These are phyloP conservation scores for Reinhardtius hippoglossoides DNA, from an alignment of 2,113 vertebrate genomes.

Conservation along the genomic window DNA sequence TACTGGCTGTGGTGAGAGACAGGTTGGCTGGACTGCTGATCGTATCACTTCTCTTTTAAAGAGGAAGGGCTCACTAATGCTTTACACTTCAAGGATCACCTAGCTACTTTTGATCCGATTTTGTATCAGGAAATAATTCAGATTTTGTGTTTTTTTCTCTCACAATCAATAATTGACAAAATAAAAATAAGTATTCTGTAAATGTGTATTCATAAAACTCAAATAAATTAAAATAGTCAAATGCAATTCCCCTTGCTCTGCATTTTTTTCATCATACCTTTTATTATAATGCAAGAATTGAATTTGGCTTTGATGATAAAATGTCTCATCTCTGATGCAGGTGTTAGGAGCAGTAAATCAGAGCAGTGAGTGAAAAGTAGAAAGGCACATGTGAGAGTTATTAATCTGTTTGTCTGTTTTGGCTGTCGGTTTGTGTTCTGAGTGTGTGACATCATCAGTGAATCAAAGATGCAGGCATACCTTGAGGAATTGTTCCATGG, in stretches of 20 bases:
- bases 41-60: conserved; percentile 15
- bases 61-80: conserved; percentile 11
- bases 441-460: conserved; percentile 82
- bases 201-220: too few species aligned
- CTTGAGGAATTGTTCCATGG: conserved; percentile 88
- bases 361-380: not conserved
- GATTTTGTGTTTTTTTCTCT: not conserved
- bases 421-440: conserved; percentile 23
- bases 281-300: not conserved
- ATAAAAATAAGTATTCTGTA: not conserved
- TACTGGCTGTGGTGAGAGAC: conserved; percentile 10
- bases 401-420: conserved; percentile 32
- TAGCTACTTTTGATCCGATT: not conserved
- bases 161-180: not conserved
- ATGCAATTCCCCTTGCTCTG: too few species aligned
- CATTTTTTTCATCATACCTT: too few species aligned
- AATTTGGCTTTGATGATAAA: not conserved
- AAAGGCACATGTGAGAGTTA: not conserved
- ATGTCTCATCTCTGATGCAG: not conserved
- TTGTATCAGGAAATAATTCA: not conserved
- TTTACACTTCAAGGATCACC: not conserved
- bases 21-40: conserved; percentile 24
- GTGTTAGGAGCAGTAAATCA: not conserved
- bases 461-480: conserved; percentile 84
- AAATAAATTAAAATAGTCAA: too few species aligned